Conservation (phyloP, 2,113 vertebrate species). For the Mustela nigripes region DNA sequence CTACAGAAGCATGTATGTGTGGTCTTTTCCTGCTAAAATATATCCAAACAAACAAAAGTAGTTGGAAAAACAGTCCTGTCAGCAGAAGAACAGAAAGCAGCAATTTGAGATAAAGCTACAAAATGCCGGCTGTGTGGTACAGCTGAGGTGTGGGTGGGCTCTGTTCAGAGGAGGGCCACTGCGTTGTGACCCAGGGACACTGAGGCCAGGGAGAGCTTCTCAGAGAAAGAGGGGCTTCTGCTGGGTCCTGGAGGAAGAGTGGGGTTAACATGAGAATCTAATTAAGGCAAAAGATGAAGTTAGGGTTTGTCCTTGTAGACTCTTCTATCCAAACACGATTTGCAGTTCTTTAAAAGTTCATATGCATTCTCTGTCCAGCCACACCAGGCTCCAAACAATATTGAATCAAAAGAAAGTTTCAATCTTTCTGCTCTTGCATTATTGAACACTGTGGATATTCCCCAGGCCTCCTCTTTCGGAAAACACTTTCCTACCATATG, state of each 20-base stretch:
- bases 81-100: neutral
- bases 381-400: constrained; percentile 65
- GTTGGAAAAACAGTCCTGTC: neutral
- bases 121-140: neutral
- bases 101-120: neutral
- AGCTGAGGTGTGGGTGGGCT: neutral
- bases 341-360: constrained; percentile 70
- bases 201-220: neutral
- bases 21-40: neutral
- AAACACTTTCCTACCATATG: constrained; percentile 79
- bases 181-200: neutral
- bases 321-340: neutral
- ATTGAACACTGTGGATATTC: constrained; percentile 71
- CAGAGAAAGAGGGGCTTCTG: neutral
- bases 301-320: constrained; percentile 38
- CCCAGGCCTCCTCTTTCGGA: constrained; percentile 76
- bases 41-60: neutral
- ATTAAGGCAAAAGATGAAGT: constrained; percentile 42
- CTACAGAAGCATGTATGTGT: neutral
- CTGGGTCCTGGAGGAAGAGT: neutral
- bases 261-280: constrained; percentile 50
- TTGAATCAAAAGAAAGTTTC: constrained; percentile 60
- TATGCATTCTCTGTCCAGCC: constrained; percentile 66
- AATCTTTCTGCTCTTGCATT: constrained; percentile 74
- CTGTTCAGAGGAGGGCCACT: neutral